Evolutionary conservation across 1,140 invertebrate genomes (phyloP).

Genomic region (Apis cerana): DNA sequence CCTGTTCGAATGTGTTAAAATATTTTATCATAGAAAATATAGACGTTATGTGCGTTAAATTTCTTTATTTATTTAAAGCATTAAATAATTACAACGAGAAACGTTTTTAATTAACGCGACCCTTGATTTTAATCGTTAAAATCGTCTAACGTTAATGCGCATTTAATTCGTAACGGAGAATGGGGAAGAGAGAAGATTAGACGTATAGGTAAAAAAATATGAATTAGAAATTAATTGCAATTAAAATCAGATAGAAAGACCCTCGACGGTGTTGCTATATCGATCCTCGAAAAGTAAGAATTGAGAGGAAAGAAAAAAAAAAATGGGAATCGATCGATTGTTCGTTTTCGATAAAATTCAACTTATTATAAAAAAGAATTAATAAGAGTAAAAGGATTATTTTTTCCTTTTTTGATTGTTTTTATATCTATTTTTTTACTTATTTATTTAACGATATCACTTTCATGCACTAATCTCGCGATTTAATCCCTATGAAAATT

Average conservation of each 20-base stretch:
- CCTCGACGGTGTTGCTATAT: conserved; percentile 1
- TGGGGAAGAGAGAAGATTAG: not conserved
- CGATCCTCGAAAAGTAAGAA: conserved; percentile 22
- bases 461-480: too few relatives aligned
- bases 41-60: not conserved
- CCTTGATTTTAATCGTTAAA: conserved; percentile 54
- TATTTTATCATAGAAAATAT: too few relatives aligned
- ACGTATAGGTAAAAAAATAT: conserved; percentile 13
- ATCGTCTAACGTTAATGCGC: conserved; percentile 52
- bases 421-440: too few relatives aligned
- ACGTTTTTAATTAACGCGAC: conserved; percentile 56
- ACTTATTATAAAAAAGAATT: not conserved
- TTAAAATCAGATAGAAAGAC: conserved; percentile 14
- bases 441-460: too few relatives aligned
- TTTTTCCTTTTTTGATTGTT: too few relatives aligned
- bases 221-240: conserved; percentile 43
- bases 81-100: conserved; percentile 48
- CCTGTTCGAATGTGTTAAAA: too few relatives aligned
- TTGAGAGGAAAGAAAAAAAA: not conserved
- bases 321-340: too few relatives aligned
- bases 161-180: conserved; percentile 56
- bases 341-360: not conserved
- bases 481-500: too few relatives aligned
- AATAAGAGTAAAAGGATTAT: not conserved
- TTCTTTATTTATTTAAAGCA: conserved; percentile 46